Percentiles rank a stretch among this genome's conserved stretches.
Conservation (phyloP, 2,888 invertebrate genomes). For the Drosophila parthenogenetica region DNA sequence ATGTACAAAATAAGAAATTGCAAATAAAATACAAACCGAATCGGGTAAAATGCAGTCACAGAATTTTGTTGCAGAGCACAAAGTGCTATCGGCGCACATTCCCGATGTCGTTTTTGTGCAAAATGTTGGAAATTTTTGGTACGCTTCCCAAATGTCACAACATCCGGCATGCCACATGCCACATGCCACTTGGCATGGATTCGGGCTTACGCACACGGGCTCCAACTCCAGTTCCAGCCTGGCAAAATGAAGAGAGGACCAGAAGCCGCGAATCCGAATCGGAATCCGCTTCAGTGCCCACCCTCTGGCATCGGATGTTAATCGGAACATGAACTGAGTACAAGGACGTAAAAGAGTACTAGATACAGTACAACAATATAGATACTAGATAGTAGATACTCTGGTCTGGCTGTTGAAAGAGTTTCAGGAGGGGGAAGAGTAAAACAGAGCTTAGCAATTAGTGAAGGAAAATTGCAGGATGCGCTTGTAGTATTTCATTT, state of each 20-base stretch:
- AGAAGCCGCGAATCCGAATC: constrained; percentile 25
- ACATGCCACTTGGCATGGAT: constrained; percentile 63
- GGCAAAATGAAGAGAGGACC: constrained; percentile 11
- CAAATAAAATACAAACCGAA: constrained; percentile 37
- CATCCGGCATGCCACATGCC: constrained; percentile 73
- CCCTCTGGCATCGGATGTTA: constrained; percentile 45
- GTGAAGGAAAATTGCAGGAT: constrained; percentile 19
- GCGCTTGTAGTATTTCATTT: constrained; percentile 45
- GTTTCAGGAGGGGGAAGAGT: neutral
- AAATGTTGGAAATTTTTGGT: constrained; percentile 71
- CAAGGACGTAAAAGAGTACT: neutral
- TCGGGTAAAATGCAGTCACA: constrained; percentile 40
- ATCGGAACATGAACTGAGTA: constrained; percentile 54
- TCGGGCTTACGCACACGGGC: constrained; percentile 38
- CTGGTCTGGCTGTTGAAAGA: neutral
- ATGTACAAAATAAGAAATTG: constrained; percentile 8
- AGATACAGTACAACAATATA: neutral
- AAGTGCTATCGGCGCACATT: constrained; percentile 53
- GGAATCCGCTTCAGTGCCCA: constrained; percentile 21
- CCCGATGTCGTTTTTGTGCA: constrained; percentile 44
- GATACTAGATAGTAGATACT: constrained; percentile 1
- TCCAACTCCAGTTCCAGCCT: neutral
- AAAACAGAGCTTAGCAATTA: constrained; percentile 30
- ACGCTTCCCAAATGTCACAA: constrained; percentile 67
- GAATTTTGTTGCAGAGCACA: constrained; percentile 38